Evolutionary conservation across 2,888 invertebrate species (phyloP).

Genomic region (Cephus pulcher): DNA sequence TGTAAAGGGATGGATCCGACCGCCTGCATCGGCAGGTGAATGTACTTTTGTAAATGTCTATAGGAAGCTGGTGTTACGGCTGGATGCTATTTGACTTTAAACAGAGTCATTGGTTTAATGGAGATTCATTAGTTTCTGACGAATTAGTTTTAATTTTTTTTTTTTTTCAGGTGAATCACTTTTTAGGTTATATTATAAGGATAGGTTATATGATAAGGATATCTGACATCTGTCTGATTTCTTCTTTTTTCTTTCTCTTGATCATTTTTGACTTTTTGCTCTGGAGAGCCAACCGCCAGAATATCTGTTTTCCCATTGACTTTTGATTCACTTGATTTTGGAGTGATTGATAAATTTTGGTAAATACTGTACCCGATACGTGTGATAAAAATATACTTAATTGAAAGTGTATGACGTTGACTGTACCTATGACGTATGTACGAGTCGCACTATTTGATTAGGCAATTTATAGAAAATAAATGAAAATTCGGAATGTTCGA

Average conservation of each 20-base stretch:
- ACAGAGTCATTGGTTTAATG: not conserved
- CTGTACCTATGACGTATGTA: not conserved
- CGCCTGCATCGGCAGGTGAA: not conserved
- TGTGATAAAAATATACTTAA: not conserved
- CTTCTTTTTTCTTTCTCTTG: too few species aligned
- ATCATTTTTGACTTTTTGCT: too few species aligned
- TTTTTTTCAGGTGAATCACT: too few species aligned
- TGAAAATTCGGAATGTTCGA: not conserved
- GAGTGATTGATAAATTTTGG: too few species aligned
- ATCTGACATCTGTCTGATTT: too few species aligned
- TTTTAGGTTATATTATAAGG: too few species aligned
- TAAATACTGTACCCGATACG: too few species aligned
- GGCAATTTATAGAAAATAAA: not conserved
- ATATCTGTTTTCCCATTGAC: not conserved
- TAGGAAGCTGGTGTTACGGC: not conserved
- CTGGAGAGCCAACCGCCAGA: not conserved
- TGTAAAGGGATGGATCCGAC: not conserved
- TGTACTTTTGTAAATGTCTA: not conserved
- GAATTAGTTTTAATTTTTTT: not conserved
- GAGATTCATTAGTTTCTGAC: not conserved
- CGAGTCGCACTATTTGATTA: not conserved
- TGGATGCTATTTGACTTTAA: not conserved
- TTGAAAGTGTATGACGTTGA: not conserved
- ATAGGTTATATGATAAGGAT: too few species aligned
- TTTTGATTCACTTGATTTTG: not conserved